These are phyloP conservation scores for Monopterus albus DNA, from an alignment of 2,113 vertebrate genomes.

Conservation along the genomic window DNA sequence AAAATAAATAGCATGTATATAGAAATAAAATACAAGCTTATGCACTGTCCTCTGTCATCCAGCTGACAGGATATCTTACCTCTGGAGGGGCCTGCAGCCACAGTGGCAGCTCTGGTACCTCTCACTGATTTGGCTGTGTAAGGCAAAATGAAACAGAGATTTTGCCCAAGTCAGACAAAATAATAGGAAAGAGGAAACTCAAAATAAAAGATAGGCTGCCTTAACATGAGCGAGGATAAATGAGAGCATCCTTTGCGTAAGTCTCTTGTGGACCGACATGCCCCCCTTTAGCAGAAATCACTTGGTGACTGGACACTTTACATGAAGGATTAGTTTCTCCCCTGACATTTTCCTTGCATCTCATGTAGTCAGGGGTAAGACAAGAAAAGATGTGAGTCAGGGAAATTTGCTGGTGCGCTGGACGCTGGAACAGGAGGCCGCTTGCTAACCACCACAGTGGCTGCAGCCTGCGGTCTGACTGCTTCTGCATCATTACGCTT, in stretches of 20 bases:
- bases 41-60: neutral
- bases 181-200: neutral
- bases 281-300: too few species aligned
- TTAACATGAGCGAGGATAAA: too few species aligned
- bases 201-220: fast-evolving
- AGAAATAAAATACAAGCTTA: neutral
- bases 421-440: constrained; percentile 29
- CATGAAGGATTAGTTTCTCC: too few species aligned
- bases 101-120: constrained; percentile 72
- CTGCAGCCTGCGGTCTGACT: constrained; percentile 50
- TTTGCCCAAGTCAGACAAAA: neutral
- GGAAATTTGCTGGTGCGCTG: too few species aligned
- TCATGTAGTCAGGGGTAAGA: too few species aligned
- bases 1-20: too few species aligned
- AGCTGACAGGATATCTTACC: constrained; percentile 52
- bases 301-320: too few species aligned
- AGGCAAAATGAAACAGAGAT: neutral
- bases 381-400: too few species aligned
- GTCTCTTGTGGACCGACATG: too few species aligned
- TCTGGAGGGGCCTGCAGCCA: constrained; percentile 77
- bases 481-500: constrained; percentile 60
- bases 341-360: too few species aligned
- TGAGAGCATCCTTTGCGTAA: too few species aligned
- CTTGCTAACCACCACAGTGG: constrained; percentile 51
- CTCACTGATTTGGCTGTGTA: constrained; percentile 61